Percentiles rank a stretch among this genome's conserved stretches.
These are phyloP conservation scores for Halisarca cf. caerulea DNA, from an alignment of 37 sponge, comb jelly and placozoan genomes.

Conservation along the genomic window DNA sequence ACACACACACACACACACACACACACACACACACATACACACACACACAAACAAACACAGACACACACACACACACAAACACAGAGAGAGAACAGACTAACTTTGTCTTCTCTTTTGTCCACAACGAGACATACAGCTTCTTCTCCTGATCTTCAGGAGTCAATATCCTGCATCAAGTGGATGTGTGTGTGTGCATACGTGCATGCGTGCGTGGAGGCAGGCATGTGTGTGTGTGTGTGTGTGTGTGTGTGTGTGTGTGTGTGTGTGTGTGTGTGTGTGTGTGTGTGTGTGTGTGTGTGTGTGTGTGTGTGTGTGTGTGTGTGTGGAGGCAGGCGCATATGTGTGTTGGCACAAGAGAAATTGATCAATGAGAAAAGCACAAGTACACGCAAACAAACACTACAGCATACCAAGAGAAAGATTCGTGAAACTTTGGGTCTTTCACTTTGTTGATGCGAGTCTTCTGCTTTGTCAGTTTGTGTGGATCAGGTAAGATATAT, in stretches of 20 bases:
- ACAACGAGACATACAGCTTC: slow-evolving; percentile 61
- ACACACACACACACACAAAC: too few species aligned
- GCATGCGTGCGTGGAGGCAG: too few species aligned
- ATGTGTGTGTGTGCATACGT: too few species aligned
- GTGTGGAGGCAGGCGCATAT: too few species aligned
- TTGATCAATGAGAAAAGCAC: too few species aligned
- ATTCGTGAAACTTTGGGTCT: slow-evolving; percentile 70
- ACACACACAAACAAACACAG: not conserved
- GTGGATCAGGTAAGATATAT: slow-evolving; percentile 71
- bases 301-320: too few species aligned
- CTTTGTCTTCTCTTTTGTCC: slow-evolving; percentile 38
- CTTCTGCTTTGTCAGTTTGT: slow-evolving; percentile 75
- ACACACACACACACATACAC: not conserved
- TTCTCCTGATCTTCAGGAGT: slow-evolving; percentile 45
- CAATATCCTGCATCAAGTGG: slow-evolving; percentile 56
- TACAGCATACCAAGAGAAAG: slow-evolving; percentile 49
- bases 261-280: too few species aligned
- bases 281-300: too few species aligned
- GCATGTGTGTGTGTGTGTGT: too few species aligned
- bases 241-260: too few species aligned
- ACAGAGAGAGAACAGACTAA: not conserved
- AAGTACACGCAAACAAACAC: too few species aligned
- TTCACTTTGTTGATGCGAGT: slow-evolving; percentile 54
- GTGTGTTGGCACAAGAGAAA: too few species aligned
- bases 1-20: not conserved